Base-by-base conservation (phyloP, 37 sponge, comb jelly and placozoan genomes). In the Bolinopsis microptera region DNA sequence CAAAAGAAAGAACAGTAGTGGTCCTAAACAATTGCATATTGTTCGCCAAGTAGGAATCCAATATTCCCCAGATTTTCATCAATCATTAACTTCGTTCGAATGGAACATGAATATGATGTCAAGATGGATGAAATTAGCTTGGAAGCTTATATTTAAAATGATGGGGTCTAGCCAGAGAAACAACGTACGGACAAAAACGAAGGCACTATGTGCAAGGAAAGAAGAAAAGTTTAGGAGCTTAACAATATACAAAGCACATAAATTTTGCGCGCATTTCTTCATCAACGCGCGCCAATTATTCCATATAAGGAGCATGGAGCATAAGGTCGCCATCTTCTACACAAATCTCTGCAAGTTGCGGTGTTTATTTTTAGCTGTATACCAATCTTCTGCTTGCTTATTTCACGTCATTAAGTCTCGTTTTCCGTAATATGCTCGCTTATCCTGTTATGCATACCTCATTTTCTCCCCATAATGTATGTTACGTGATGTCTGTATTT, bases 121-220 rank as follows among this genome's bases (percentile, higher is more conserved):
- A 48, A 13, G 61, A 48, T 18, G 5, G 5, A 48, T n/a, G 61
- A 13, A 48, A 48, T 48, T 18, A 13, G 61, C 13, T 48, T 48
- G 61, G 61, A 48, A 48, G 61, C 61, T 48, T 5, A 5, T 18
- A 48, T 48, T 77, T 77, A 32, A 35, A 77, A 35, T 32, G 3
- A 36, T 32, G 80, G 34, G 80, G 32, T 32, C 16, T 77, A 35
- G 9, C 36, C 32, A 77, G 80, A 77, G 32, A 77, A 32, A 32
- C 80, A 77, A 77, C 80, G 21, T 34, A 77, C 80, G 36, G 34
- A 32, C 80, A 77, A 77, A 77, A 35, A 77, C 80, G 28, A 77
- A 77, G 21, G 80, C 35, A 32, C 80, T 33, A 16, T 77, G 80
- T 32, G 18, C 80, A 9, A 77, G 61, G 33, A 77, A 77, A 32